Base-by-base conservation (phyloP, 1,140 invertebrate species). In the Cherax quadricarinatus region DNA sequence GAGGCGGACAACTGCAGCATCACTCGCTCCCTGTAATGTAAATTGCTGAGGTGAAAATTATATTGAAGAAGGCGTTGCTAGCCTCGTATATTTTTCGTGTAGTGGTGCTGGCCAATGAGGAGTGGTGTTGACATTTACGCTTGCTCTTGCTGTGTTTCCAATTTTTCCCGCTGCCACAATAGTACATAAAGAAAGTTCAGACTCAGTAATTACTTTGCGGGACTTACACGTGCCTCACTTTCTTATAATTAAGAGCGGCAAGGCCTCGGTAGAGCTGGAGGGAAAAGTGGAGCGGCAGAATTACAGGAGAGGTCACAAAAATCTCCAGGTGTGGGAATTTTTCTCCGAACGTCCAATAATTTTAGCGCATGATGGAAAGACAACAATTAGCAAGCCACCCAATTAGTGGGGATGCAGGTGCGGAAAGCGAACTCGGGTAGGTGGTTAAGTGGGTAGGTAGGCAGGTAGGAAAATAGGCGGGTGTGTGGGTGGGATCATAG, bases 291-390 rank as follows among this genome's bases (percentile, higher is more conserved):
- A 24, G 70, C 7, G 21, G 18, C 6, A 30, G 70, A 30, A 30
- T 21, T 24, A 24, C 4, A 18, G 12, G 12, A 21, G 62, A 66
- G 62, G 62, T 5, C 18, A 66, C 62, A 66, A 66, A 66, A 66
- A 21, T 66, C 62, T 21, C 62, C 62, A 66, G 62, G 62, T 66
- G 62, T 10, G 3, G 70, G 12, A 75, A 30, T 75, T 75, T 75
- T 30, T 30, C 70, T 75, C n/a, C 18, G 7, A 75, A 30, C 1
- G 24, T 75, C 70, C 24, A 75, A 75, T 57, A 57, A 57, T 57
- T 75, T 24, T 75, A 75, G 70, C 70, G n/a, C 18, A 30, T 75
- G 70, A 75, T 75, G 70, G 70, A 75, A 75, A 75, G 70, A 75
- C 70, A 75, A 75, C 70, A 75, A 75, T 75, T 75, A 75, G 70